phyloP scores from a whole-genome alignment of 2,888 invertebrate genomes.

The Xiphydria camelus region DNA sequence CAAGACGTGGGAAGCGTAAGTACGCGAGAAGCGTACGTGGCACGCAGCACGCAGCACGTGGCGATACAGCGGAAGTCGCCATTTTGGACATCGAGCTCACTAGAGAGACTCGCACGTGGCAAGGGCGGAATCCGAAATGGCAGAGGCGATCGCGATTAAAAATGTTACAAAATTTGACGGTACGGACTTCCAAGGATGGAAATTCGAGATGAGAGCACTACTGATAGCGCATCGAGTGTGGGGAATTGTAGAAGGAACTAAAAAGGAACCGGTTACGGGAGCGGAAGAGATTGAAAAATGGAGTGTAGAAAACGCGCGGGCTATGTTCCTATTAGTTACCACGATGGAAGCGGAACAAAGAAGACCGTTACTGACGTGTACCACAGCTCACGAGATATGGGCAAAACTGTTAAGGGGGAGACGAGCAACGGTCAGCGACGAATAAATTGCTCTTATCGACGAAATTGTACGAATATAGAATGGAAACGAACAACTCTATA shows the following conservation, averaged over 20 bases:
- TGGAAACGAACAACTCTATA: slow-evolving; percentile 14
- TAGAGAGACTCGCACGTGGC: background rate
- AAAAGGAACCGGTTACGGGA: slow-evolving; percentile 3
- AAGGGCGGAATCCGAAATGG: slow-evolving; percentile 11
- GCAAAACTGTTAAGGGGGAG: slow-evolving; percentile 7
- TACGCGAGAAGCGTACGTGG: background rate
- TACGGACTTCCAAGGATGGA: slow-evolving; percentile 16
- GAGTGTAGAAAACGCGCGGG: slow-evolving; percentile 10
- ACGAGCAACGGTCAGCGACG: slow-evolving; percentile 19
- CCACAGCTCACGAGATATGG: slow-evolving; percentile 25
- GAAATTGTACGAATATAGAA: slow-evolving; percentile 14
- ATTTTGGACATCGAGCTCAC: background rate
- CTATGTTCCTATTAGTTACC: slow-evolving; percentile 11
- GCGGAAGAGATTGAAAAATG: slow-evolving; percentile 9
- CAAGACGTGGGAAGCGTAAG: too few species aligned
- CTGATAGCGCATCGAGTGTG: slow-evolving; percentile 13
- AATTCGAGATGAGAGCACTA: slow-evolving; percentile 13
- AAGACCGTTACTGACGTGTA: slow-evolving; percentile 14
- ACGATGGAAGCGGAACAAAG: slow-evolving; percentile 11
- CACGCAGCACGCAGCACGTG: too few species aligned
- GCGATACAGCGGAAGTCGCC: too few species aligned
- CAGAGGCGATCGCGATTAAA: slow-evolving; percentile 15
- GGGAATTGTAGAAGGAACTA: slow-evolving; percentile 9
- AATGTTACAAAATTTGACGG: slow-evolving; percentile 18
- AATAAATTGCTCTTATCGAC: slow-evolving; percentile 14